These are phyloP conservation scores for Theristicus caerulescens DNA, from an alignment of 2,113 vertebrate species.

Conservation along the genomic window DNA sequence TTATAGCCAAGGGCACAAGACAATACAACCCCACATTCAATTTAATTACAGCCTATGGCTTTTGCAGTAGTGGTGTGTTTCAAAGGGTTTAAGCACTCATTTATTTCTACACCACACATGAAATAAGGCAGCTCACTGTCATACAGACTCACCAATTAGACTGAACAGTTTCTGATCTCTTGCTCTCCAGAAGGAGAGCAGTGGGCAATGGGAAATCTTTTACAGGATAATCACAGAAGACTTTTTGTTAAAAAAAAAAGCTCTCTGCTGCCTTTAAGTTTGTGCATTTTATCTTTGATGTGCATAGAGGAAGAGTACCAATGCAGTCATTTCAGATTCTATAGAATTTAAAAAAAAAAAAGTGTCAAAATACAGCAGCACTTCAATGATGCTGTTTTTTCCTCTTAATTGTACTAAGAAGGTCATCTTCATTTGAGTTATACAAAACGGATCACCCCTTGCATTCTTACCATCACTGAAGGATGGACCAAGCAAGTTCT, in stretches of 20 bases:
- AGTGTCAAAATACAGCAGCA: not conserved
- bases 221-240: conserved; percentile 44
- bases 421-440: not conserved
- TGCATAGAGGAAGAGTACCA: not conserved
- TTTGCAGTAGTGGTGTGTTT: conserved; percentile 52
- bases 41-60: conserved; percentile 70
- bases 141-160: conserved; percentile 58
- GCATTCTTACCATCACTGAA: not conserved
- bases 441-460: not conserved
- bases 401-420: not conserved
- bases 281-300: conserved; percentile 19
- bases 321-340: not conserved
- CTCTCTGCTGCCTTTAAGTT: conserved; percentile 23
- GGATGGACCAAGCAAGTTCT: not conserved
- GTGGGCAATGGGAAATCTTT: conserved; percentile 35
- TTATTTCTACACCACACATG: conserved; percentile 60
- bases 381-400: not conserved
- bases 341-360: not conserved
- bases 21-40: conserved; percentile 52
- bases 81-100: conserved; percentile 58
- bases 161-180: conserved; percentile 61
- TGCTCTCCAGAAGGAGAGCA: conserved; percentile 49
- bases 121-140: conserved; percentile 60
- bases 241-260: not conserved
- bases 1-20: conserved; percentile 42